Evolutionary conservation across 2,888 invertebrate genomes (phyloP), one percentile per base, ranked within the genome.

Genomic region (Amiota mariae): DNA sequence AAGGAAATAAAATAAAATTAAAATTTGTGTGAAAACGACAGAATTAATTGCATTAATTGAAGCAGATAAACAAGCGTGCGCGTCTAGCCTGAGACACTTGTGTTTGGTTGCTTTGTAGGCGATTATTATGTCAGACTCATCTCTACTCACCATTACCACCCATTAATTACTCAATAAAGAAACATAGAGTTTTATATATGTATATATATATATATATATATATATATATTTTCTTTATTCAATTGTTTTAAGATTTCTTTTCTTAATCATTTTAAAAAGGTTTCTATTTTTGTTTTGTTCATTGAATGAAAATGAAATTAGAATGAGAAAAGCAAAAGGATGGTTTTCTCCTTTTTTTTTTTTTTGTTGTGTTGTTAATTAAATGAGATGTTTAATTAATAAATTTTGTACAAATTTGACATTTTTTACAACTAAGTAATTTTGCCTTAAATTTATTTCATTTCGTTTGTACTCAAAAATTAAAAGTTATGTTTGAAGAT

Each of bases 391-490:
- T 8, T 70, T 56, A 36, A 46, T 57, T 57, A 57, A 57, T 70
- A 59, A 15, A 70, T 57, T 57, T 70, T 70, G 56, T 70, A 61
- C 48, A 48, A 36, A 49, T 49, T 67, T 49, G 49, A n/a, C 13
- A 11, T 67, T 24, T 54, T 18, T 18, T 54, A 36, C 20, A 24
- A 54, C 11, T 67, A 51, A 68, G n/a, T 54, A 20, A 63, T 18
- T 36, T 67, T 46, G 36, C 57, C 8, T 6, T 51, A 56, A 47
- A 51, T 64, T 49, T 54, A 67, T 48, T 70, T 76, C 70, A 66
- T 36, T 77, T 74, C 36, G 72, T 79, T 77, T 79, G 79, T 79
- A 79, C 79, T 79, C 72, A 79, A 79, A 77, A 75, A 74, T 70
- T 3, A 24, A 61, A 72, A 56, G 49, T 47, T 2, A n/a, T n/a